Evolutionary conservation across 1,140 invertebrate species (phyloP).

Genomic region (Drusus annulatus): DNA sequence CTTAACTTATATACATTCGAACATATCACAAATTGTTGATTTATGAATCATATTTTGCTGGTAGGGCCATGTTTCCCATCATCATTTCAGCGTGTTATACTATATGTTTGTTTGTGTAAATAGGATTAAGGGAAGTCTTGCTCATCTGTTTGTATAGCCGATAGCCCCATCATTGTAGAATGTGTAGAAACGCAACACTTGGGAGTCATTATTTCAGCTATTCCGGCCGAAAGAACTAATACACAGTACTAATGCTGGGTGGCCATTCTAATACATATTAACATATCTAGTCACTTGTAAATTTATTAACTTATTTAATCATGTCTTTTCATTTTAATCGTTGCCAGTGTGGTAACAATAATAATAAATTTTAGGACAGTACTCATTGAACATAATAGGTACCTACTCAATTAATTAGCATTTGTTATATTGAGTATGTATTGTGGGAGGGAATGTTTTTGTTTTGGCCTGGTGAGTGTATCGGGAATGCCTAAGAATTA

Average conservation of each 20-base stretch:
- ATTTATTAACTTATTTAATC: slow-evolving; percentile 12
- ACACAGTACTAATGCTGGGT: neutral
- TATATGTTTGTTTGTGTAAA: slow-evolving; percentile 33
- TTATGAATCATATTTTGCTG: slow-evolving; percentile 34
- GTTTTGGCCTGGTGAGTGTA: neutral
- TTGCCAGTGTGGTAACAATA: slow-evolving; percentile 15
- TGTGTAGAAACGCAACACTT: neutral
- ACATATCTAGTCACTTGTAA: slow-evolving; percentile 48
- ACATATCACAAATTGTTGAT: slow-evolving; percentile 52
- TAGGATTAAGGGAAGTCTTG: neutral
- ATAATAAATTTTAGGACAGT: slow-evolving; percentile 17
- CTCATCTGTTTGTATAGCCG: neutral
- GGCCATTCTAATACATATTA: slow-evolving; percentile 30
- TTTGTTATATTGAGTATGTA: slow-evolving; percentile 22
- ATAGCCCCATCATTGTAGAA: no score
- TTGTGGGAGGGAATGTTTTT: neutral
- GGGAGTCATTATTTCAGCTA: no score
- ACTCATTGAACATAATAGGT: neutral
- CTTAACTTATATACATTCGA: slow-evolving; percentile 49
- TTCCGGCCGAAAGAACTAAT: no score
- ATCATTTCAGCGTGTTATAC: neutral
- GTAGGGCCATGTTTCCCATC: neutral
- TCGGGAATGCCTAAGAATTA: slow-evolving; percentile 21
- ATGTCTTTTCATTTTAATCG: slow-evolving; percentile 3
- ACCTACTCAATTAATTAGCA: neutral